These are phyloP conservation scores for Carabus problematicus DNA, from an alignment of 2,888 invertebrate species.

Conservation along the genomic window DNA sequence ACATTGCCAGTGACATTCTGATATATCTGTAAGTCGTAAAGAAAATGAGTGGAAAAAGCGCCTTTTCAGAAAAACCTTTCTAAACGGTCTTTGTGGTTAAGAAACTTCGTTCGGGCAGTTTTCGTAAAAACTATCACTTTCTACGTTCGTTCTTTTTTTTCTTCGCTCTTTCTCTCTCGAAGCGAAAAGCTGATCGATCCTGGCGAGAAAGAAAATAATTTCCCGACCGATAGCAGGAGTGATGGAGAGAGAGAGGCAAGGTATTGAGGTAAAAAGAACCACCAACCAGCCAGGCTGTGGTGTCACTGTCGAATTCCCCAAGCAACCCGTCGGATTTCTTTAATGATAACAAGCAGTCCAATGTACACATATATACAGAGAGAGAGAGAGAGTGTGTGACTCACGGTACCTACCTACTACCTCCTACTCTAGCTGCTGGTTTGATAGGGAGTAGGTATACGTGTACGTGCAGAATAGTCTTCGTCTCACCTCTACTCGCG, in stretches of 20 bases:
- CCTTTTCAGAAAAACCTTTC: conserved; percentile 16
- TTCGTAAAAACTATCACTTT: conserved; percentile 27
- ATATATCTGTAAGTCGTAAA: conserved; percentile 20
- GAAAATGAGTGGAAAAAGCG: conserved; percentile 10
- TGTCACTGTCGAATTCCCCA: not conserved
- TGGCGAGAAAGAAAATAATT: conserved; percentile 5
- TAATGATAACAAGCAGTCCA: conserved; percentile 1
- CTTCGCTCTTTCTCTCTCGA: conserved; percentile 1
- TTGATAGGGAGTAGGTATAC: not conserved
- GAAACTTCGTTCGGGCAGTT: conserved; percentile 22
- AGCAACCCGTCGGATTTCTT: conserved; percentile 1
- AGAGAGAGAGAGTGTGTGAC: too few species aligned
- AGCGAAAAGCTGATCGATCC: not conserved
- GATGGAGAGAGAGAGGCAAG: not conserved
- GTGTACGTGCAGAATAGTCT: not conserved
- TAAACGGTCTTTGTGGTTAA: conserved; percentile 23
- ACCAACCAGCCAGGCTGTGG: too few species aligned
- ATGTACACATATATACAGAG: too few species aligned
- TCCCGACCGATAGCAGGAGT: not conserved
- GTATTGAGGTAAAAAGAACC: too few species aligned
- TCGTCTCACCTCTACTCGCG: too few species aligned
- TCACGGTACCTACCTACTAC: not conserved
- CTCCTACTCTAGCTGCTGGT: too few species aligned
- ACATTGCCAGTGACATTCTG: conserved; percentile 13
- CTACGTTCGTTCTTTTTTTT: conserved; percentile 14